Percentiles rank a stretch among this genome's conserved stretches.
phyloP scores from a whole-genome alignment of 2,888 invertebrate genomes.

The Xestoiulus laeticollis region DNA sequence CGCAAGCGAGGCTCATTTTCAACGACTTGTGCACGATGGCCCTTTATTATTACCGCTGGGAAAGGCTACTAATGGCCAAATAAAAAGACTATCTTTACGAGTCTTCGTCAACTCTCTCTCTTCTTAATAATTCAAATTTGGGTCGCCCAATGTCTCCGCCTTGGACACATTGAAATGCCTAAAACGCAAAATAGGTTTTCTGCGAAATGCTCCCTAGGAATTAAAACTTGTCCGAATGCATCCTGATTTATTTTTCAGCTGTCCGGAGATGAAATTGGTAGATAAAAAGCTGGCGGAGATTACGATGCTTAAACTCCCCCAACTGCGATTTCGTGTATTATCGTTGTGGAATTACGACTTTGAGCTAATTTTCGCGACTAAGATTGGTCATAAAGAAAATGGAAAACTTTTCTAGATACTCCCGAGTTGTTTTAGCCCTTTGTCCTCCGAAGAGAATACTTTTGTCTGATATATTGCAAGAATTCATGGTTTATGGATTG shows the following conservation, averaged over 20 bases:
- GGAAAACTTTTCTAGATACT: neutral
- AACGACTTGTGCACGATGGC: neutral
- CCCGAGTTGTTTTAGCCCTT: neutral
- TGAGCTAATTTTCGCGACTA: neutral
- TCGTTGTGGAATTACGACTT: neutral
- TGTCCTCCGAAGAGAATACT: neutral
- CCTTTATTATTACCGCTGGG: neutral
- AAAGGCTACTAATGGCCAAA: conserved; percentile 13
- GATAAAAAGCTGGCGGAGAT: neutral
- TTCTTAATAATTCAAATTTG: conserved; percentile 36
- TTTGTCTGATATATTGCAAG: too few relatives aligned
- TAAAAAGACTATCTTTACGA: conserved; percentile 37
- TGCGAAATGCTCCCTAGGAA: neutral
- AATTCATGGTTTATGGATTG: too few relatives aligned
- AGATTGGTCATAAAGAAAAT: neutral
- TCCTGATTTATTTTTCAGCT: neutral
- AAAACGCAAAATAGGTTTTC: neutral
- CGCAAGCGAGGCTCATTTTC: neutral
- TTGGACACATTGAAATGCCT: neutral
- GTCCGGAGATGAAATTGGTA: neutral
- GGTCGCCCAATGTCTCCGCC: neutral
- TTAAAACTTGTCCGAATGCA: neutral
- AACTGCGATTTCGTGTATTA: neutral
- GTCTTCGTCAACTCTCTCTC: neutral
- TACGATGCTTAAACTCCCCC: neutral